Conservation (phyloP, 2,888 invertebrate genomes). For the Heteromurus nitidus region DNA sequence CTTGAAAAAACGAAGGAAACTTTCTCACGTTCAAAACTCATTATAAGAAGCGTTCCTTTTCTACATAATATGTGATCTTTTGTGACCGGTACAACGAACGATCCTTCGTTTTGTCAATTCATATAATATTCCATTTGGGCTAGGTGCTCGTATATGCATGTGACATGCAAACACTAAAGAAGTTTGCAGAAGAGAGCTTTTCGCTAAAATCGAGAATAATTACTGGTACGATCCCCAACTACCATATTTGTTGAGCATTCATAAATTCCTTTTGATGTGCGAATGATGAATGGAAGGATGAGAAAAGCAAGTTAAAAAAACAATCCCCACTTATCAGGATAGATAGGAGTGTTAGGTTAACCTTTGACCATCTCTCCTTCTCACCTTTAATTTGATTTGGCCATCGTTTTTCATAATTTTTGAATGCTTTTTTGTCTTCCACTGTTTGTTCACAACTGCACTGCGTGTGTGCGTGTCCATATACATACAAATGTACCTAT, state of each 20-base stretch:
- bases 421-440: background rate
- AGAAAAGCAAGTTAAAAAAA: background rate
- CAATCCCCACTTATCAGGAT: background rate
- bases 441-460: background rate
- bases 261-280: slow-evolving; percentile 53
- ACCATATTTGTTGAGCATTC: slow-evolving; percentile 54
- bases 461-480: background rate
- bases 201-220: slow-evolving; percentile 36
- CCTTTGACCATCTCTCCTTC: slow-evolving; percentile 24
- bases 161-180: no score
- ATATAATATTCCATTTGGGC: no score
- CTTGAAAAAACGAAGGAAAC: slow-evolving; percentile 18
- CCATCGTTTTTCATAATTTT: slow-evolving; percentile 19
- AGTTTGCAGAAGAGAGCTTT: no score
- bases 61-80: no score
- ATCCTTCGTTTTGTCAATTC: no score
- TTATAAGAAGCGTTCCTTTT: background rate
- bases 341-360: slow-evolving; percentile 36
- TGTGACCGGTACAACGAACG: no score
- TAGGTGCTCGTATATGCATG: no score
- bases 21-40: slow-evolving; percentile 30
- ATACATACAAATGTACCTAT: no score
- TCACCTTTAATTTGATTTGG: slow-evolving; percentile 12
- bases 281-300: slow-evolving; percentile 25
- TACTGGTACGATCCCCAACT: slow-evolving; percentile 38